Evolutionary conservation across 1,140 invertebrate species (phyloP).

Genomic region (Brachionus plicatilis): DNA sequence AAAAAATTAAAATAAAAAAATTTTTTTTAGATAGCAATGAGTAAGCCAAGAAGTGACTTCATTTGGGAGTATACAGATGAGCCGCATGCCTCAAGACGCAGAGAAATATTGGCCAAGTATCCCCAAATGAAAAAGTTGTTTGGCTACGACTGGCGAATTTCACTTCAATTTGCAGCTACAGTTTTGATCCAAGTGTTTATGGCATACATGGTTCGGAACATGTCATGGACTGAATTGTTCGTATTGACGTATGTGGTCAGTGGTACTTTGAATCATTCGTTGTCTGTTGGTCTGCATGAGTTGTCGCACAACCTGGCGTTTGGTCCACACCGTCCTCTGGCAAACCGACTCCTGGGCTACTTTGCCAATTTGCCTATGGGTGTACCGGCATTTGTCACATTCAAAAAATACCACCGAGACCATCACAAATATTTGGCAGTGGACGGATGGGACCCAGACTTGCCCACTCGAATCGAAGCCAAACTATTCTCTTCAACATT

Average conservation of each 20-base stretch:
- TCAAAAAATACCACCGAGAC: slow-evolving; percentile 54
- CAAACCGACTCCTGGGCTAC: slow-evolving; percentile 51
- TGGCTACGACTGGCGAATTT: slow-evolving; percentile 50
- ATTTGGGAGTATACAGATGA: slow-evolving; percentile 95
- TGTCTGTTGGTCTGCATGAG: slow-evolving; percentile 54
- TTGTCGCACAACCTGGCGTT: slow-evolving; percentile 54
- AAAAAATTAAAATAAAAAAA: background rate
- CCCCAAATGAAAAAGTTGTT: slow-evolving; percentile 55
- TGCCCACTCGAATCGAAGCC: slow-evolving; percentile 85
- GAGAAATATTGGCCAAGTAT: slow-evolving; percentile 70
- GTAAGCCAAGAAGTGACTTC: slow-evolving; percentile 1
- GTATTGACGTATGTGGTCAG: slow-evolving; percentile 47
- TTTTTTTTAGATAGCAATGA: background rate
- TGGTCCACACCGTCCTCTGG: slow-evolving; percentile 47
- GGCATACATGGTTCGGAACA: slow-evolving; percentile 42
- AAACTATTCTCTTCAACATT: slow-evolving; percentile 84
- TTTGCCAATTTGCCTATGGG: slow-evolving; percentile 53
- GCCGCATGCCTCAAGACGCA: slow-evolving; percentile 86
- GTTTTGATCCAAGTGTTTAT: slow-evolving; percentile 44
- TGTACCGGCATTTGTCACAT: slow-evolving; percentile 54
- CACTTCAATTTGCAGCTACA: slow-evolving; percentile 47
- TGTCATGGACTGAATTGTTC: slow-evolving; percentile 20
- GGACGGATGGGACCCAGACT: slow-evolving; percentile 86
- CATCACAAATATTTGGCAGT: slow-evolving; percentile 79
- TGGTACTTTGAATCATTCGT: slow-evolving; percentile 53